Conservation (phyloP, 1,140 invertebrate genomes). For the Hyphantria cunea region DNA sequence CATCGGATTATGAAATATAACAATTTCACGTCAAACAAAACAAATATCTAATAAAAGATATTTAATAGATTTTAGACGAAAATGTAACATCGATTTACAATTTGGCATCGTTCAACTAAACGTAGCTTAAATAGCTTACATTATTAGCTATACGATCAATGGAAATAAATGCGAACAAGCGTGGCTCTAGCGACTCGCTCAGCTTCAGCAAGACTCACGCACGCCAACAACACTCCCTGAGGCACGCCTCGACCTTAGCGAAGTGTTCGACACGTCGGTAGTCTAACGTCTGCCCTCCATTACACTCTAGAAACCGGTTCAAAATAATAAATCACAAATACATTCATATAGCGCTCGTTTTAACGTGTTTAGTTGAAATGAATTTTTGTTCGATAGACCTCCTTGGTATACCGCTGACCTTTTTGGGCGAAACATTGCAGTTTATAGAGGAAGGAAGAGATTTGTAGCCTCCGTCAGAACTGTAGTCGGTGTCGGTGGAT, state of each 20-base stretch:
- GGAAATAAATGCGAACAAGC: constrained; percentile 72
- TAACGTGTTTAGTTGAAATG: constrained; percentile 63
- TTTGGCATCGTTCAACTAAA: constrained; percentile 74
- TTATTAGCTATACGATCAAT: constrained; percentile 49
- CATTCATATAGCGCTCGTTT: constrained; percentile 66
- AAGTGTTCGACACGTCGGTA: background rate
- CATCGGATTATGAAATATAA: constrained; percentile 58
- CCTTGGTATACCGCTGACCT: constrained; percentile 76
- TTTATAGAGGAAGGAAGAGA: constrained; percentile 79
- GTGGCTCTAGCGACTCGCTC: constrained; percentile 38
- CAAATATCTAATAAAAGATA: constrained; percentile 27
- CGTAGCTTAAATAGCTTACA: constrained; percentile 44
- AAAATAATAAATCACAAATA: too few relatives aligned
- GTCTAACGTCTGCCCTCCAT: too few relatives aligned
- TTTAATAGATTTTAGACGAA: constrained; percentile 25
- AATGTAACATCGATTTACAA: constrained; percentile 55
- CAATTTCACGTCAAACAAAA: constrained; percentile 51
- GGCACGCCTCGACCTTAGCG: too few relatives aligned
- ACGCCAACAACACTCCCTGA: constrained; percentile 5
- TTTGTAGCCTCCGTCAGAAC: constrained; percentile 79
- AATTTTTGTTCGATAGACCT: constrained; percentile 73
- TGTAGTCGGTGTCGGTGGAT: constrained; percentile 78
- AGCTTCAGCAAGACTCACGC: constrained; percentile 7
- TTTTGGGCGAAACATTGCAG: constrained; percentile 69
- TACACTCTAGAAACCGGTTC: too few relatives aligned